Percentiles rank a stretch among this genome's conserved stretches.
These are phyloP conservation scores for Tursiops truncatus DNA, from an alignment of 2,113 vertebrate genomes.

Conservation along the genomic window DNA sequence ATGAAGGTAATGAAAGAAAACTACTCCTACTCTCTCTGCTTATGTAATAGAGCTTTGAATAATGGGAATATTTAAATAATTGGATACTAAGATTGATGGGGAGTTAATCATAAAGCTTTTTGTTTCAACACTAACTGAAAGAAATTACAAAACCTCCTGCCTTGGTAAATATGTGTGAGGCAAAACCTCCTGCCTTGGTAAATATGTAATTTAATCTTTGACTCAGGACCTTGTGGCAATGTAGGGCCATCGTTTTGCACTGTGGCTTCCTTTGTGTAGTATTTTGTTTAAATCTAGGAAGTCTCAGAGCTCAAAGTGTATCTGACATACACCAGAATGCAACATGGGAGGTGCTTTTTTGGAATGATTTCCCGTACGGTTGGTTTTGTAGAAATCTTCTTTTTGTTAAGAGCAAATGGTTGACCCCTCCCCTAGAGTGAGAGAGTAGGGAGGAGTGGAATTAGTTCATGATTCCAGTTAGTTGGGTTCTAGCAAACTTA, in stretches of 20 bases:
- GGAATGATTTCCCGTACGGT: background rate
- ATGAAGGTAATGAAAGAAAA: background rate
- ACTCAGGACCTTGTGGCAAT: background rate
- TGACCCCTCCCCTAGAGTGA: background rate
- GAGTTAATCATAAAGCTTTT: conserved; percentile 11
- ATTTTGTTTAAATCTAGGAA: background rate
- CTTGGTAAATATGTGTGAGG: background rate
- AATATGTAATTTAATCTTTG: background rate
- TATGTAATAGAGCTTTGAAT: background rate
- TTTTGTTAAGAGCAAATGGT: background rate
- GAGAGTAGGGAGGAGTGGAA: background rate
- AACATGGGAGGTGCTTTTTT: background rate
- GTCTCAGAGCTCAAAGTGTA: background rate
- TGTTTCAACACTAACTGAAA: background rate
- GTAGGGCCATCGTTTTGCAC: background rate
- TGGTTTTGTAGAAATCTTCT: background rate
- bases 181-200: background rate
- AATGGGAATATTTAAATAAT: background rate
- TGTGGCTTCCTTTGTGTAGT: background rate
- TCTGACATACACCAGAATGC: background rate
- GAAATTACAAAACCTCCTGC: background rate
- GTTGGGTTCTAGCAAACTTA: background rate
- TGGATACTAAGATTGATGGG: background rate
- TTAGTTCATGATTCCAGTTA: background rate
- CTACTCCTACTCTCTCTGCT: background rate